A percentile compares a stretch with the other conserved stretches of the same genome.
Conservation (phyloP, 30 jellyfish, hydroid and myxozoan genomes). For the Clytia hemisphaerica region DNA sequence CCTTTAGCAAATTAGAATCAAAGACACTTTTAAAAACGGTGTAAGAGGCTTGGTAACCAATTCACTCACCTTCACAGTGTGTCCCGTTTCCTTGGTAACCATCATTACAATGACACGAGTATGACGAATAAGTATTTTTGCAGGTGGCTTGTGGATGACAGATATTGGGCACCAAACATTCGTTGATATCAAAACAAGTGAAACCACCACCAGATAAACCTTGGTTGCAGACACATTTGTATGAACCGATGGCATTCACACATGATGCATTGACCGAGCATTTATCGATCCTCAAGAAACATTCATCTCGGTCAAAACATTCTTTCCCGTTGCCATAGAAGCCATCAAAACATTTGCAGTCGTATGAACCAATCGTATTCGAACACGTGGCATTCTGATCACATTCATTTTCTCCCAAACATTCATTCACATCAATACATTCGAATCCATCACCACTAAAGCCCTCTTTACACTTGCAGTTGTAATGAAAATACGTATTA, state of each 20-base stretch:
- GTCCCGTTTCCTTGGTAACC: slow-evolving; percentile 37
- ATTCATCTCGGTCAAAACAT: slow-evolving; percentile 34
- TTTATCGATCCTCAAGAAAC: not conserved
- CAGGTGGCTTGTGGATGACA: slow-evolving; percentile 26
- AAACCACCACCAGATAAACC: slow-evolving; percentile 47
- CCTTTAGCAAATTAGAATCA: too few species aligned
- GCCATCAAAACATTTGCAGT: slow-evolving; percentile 37
- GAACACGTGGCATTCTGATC: slow-evolving; percentile 38
- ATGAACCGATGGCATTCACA: slow-evolving; percentile 23
- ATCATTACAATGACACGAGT: slow-evolving; percentile 19
- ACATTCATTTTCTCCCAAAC: slow-evolving; percentile 24
- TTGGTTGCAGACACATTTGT: slow-evolving; percentile 17
- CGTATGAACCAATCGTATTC: slow-evolving; percentile 24
- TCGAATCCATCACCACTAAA: slow-evolving; percentile 4
- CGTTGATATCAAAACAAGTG: slow-evolving; percentile 31
- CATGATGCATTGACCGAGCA: slow-evolving; percentile 42
- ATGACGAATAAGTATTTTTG: slow-evolving; percentile 16
- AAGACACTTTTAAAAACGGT: too few species aligned
- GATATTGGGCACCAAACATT: slow-evolving; percentile 10
- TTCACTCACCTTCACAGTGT: too few species aligned
- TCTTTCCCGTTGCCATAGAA: slow-evolving; percentile 34
- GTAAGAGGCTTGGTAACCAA: too few species aligned
- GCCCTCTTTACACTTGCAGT: slow-evolving; percentile 13
- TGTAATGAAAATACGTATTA: slow-evolving; percentile 54
- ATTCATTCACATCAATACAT: slow-evolving; percentile 23